Evolutionary conservation across 1,140 invertebrate species (phyloP), one percentile per base, ranked within the genome.

Genomic region (Trichonephila inaurata): DNA sequence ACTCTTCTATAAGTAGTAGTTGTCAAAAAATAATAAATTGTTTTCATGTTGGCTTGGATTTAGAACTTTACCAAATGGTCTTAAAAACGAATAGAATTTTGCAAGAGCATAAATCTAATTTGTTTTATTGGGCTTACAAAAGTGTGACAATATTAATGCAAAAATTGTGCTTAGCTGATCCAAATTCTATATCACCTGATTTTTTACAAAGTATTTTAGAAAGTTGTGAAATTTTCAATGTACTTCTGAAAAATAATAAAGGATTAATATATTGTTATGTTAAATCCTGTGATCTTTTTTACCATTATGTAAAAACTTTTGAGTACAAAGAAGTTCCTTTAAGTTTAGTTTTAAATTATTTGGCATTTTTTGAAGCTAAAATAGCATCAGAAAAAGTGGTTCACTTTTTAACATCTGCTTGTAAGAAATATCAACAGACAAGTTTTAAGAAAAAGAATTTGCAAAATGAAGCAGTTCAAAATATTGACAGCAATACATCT

Each of bases 361-460:
- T 92, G 28, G 72, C 90, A 28, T 85, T 51, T 85, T 92, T 92
- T 85, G 90, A 92, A 92, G 90, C 90, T 10, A 92, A 92, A 51
- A 66, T 92, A 33, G 90, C 90, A 21, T 81, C 90, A 0, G 90
- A 92, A 51, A 62, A 58, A 58, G 85, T 92, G 24, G 81, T 92
- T 28, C 72, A 92, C 44, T 85, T 66, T 66, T 51, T 92, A 85
- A 92, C 40, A 24, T 85, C 62, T 44, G 24, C 44, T 44, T 92
- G 90, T 66, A 92, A 85, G 44, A 83, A 85, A 58, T 16, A 44
- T n/a, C 82, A 16, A 33, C 90, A 92, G 51, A 51, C 14, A 6
- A 51, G 33, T 62, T 82, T 91, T 33, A 91, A 92, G 66, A 83
- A 44, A 24, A 85, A 62, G 18, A 60, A 3, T 58, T 51, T 5